phyloP scores from a whole-genome alignment of 2,113 vertebrate genomes.

The Dicerorhinus sumatrensis region DNA sequence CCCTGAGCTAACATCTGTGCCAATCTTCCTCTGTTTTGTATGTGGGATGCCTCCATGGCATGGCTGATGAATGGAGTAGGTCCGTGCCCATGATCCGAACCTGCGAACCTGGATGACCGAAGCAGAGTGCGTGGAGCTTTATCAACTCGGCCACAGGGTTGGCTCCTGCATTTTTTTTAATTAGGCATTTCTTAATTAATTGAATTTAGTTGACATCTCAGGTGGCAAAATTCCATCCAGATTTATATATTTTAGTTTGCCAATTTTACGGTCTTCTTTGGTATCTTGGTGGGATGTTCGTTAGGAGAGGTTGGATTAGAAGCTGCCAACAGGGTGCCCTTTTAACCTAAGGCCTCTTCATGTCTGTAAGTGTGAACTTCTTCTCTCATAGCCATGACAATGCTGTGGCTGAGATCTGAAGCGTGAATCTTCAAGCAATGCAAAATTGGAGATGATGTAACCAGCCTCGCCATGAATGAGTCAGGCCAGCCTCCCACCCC shows the following conservation, averaged over 20 bases:
- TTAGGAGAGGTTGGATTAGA: not conserved
- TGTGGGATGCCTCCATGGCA: too few relatives aligned
- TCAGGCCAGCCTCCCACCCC: not conserved
- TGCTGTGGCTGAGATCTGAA: not conserved
- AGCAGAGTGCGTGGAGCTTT: too few relatives aligned
- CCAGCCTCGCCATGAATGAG: not conserved
- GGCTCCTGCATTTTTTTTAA: not conserved
- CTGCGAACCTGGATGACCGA: too few relatives aligned
- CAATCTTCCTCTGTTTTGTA: too few relatives aligned
- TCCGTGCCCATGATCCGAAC: too few relatives aligned
- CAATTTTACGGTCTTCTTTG: not conserved
- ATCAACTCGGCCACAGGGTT: too few relatives aligned
- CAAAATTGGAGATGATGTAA: not conserved
- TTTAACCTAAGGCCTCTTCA: not conserved
- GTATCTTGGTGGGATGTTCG: not conserved
- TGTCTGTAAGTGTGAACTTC: not conserved
- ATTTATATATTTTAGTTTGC: not conserved
- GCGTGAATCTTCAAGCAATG: not conserved
- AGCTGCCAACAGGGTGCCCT: not conserved
- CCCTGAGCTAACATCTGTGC: too few relatives aligned
- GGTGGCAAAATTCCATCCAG: not conserved
- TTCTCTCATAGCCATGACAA: not conserved
- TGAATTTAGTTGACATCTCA: not conserved
- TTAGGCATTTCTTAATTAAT: not conserved
- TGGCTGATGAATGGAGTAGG: too few relatives aligned